Base-by-base conservation (phyloP, 30 jellyfish, hydroid and myxozoan genomes). In the Calvadosia cruxmelitensis region DNA sequence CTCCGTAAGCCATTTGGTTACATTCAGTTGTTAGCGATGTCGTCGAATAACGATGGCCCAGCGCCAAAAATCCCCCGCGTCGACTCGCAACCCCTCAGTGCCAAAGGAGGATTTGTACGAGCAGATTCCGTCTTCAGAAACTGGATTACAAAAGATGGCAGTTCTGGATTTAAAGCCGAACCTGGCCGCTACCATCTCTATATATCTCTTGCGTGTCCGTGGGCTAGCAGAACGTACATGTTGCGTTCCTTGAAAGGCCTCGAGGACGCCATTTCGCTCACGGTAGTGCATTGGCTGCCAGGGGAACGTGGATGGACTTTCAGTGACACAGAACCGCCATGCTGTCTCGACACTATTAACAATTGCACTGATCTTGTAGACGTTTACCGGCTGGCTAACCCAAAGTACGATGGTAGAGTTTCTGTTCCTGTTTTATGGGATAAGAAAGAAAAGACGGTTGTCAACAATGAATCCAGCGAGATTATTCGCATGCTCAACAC, bases 341-440 rank as follows among this genome's bases (percentile, higher is more conserved):
- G 76, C 34, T 52, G 67, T 34, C 20, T 42, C 15, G 98, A 89
- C 48, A 81, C 84, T 3, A 53, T 77, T 36, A 74, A 82, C 65
- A 86, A 82, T 24, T 61, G 83, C 62, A 16, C 66, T 2, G 49
- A 63, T 63, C 36, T 89, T 50, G 71, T 64, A 24, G 95, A 89
- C 29, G 51, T 81, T 52, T 89, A 89, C 69, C 27, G 63, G 32
- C 48, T 89, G 80, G 83, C 95, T 0, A 92, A 81, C 33, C 94
- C 98, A 0, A 74, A 76, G n/a, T 89, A 68, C 33, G 77, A 68
- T 29, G 98, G 98, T 13, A 64, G 84, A 57, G 71, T 65, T n/a
- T 35, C 95, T 13, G 94, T 89, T 34, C 98, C 98, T 27, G 90
- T 77, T 1, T 76, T 89, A 0, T 89, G 84, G 75, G 98, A 89